Conservation (phyloP, 2,113 vertebrate species). For the Grammomys surdaster region DNA sequence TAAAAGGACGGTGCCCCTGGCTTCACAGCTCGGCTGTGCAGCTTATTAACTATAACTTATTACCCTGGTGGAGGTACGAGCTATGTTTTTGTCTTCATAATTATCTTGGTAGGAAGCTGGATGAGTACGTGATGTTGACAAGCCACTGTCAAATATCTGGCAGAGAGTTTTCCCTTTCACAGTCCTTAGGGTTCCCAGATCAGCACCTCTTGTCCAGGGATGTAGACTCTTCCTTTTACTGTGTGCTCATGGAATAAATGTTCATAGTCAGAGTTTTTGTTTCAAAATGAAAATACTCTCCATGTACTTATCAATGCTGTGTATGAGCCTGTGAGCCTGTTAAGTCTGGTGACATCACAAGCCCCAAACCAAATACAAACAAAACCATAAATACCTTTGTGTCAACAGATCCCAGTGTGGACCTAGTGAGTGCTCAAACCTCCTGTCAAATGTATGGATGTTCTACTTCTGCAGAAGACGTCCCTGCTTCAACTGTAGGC, state of each 20-base stretch:
- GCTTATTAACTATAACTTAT: neutral
- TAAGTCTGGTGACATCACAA: neutral
- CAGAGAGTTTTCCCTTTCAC: neutral
- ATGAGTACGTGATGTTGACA: neutral
- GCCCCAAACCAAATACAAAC: neutral
- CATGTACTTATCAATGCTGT: neutral
- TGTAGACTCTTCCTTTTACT: neutral
- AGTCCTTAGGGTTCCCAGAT: neutral
- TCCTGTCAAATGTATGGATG: neutral
- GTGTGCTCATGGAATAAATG: neutral
- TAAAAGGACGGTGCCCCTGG: neutral
- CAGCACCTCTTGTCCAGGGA: neutral
- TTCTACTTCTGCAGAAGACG: neutral
- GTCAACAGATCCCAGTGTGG: neutral
- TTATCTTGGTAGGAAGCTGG: conserved; percentile 14
- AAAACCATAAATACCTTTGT: neutral
- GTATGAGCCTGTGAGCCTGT: neutral
- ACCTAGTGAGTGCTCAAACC: neutral
- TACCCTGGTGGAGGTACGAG: neutral
- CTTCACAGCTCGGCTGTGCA: neutral
- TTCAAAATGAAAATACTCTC: neutral
- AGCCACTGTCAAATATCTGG: neutral
- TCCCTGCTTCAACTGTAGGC: neutral
- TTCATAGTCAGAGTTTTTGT: neutral
- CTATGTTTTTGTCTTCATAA: conserved; percentile 2